Conservation (phyloP, 2,113 vertebrate species). For the Phycodurus eques region DNA sequence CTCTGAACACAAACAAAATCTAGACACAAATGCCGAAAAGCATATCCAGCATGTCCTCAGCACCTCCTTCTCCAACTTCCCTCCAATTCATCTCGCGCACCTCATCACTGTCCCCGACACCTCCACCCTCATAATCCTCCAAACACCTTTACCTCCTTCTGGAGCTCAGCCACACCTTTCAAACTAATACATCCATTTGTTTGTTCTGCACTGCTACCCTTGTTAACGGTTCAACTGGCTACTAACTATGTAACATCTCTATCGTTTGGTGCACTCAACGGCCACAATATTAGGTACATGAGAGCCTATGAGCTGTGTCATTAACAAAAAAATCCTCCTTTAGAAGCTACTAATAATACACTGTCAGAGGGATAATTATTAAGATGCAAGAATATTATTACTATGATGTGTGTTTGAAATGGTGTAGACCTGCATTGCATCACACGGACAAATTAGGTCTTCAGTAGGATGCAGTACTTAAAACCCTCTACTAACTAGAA, state of each 20-base stretch:
- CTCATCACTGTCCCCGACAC: constrained; percentile 60
- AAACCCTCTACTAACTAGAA: no score
- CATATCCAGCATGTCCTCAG: constrained; percentile 36
- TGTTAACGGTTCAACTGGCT: constrained; percentile 27
- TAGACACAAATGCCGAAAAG: constrained; percentile 15
- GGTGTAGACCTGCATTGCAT: background rate
- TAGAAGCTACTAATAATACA: background rate
- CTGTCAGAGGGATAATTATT: no score
- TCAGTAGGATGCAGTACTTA: no score
- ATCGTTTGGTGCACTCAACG: background rate
- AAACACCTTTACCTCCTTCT: constrained; percentile 62
- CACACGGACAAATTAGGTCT: no score
- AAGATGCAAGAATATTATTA: background rate
- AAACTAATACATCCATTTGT: constrained; percentile 46
- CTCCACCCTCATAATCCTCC: constrained; percentile 57
- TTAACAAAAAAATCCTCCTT: background rate
- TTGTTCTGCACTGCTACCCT: constrained; percentile 13
- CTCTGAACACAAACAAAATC: constrained; percentile 2
- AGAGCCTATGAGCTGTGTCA: background rate
- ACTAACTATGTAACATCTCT: background rate
- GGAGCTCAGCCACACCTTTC: constrained; percentile 23
- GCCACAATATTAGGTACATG: background rate
- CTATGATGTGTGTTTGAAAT: background rate
- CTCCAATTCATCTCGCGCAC: constrained; percentile 62
- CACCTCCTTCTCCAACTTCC: constrained; percentile 44